These are phyloP conservation scores for Carassius gibelio DNA, from an alignment of 2,113 vertebrate genomes.

Conservation along the genomic window DNA sequence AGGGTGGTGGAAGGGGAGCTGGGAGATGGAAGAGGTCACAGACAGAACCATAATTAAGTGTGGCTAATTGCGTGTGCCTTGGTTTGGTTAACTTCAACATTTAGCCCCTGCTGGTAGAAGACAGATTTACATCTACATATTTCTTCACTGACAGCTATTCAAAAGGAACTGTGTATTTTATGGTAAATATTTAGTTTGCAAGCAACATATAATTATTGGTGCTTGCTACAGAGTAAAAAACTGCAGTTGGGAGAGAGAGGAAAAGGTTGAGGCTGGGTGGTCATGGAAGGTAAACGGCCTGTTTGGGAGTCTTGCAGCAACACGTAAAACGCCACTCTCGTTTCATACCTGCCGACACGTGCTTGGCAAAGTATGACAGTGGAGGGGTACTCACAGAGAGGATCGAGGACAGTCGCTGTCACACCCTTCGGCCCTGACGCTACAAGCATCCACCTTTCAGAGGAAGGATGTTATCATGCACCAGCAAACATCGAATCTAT, in stretches of 20 bases:
- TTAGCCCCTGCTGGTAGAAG: not conserved
- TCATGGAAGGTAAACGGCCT: not conserved
- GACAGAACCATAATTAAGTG: not conserved
- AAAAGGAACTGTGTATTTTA: not conserved
- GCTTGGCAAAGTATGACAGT: constrained; percentile 67
- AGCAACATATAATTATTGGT: not conserved
- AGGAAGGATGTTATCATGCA: constrained; percentile 14
- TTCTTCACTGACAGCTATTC: not conserved
- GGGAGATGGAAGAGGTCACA: not conserved
- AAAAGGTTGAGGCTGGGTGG: not conserved
- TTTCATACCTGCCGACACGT: constrained; percentile 77
- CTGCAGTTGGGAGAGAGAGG: not conserved
- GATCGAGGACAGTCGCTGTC: constrained; percentile 68
- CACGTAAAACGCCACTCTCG: constrained; percentile 52
- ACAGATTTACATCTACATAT: not conserved
- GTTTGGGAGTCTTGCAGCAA: constrained; percentile 27
- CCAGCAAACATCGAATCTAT: not conserved
- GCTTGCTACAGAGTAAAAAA: not conserved
- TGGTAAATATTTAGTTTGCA: not conserved
- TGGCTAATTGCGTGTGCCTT: not conserved
- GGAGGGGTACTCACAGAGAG: constrained; percentile 61
- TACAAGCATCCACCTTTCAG: not conserved
- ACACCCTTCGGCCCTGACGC: not conserved
- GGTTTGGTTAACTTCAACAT: not conserved
- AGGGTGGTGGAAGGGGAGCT: not conserved